These are phyloP conservation scores for Tridacna crocea DNA, from an alignment of 2,888 invertebrate genomes.

Conservation along the genomic window DNA sequence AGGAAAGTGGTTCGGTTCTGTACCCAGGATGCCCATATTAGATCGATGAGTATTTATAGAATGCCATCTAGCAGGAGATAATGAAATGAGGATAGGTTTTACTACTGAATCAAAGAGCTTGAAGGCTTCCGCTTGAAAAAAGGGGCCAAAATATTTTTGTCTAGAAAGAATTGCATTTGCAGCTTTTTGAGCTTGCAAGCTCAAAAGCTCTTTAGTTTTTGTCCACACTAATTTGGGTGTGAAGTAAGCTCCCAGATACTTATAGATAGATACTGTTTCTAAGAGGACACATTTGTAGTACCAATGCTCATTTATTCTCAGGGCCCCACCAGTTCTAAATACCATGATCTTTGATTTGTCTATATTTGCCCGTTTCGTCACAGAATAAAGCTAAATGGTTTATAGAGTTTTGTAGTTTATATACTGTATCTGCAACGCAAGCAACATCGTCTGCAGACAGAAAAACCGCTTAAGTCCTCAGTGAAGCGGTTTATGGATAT, in stretches of 20 bases:
- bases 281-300: slow-evolving; percentile 6
- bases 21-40: too few species aligned
- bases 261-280: slow-evolving; percentile 16
- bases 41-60: too few species aligned
- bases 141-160: too few species aligned
- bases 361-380: neutral
- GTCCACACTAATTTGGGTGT: slow-evolving; percentile 27
- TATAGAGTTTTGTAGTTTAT: neutral
- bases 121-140: too few species aligned
- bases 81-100: too few species aligned
- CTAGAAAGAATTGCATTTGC: too few species aligned
- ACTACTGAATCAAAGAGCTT: too few species aligned
- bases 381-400: neutral
- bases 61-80: too few species aligned
- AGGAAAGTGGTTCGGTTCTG: too few species aligned
- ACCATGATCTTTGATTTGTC: slow-evolving; percentile 25
- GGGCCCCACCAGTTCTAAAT: slow-evolving; percentile 12
- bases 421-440: neutral
- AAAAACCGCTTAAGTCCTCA: neutral
- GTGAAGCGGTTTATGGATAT: neutral
- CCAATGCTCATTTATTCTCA: slow-evolving; percentile 21
- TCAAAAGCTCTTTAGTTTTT: too few species aligned
- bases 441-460: neutral
- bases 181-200: too few species aligned
- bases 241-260: slow-evolving; percentile 18